Base-by-base conservation (phyloP, 2,888 invertebrate genomes). In the Epinotia demarniana region DNA sequence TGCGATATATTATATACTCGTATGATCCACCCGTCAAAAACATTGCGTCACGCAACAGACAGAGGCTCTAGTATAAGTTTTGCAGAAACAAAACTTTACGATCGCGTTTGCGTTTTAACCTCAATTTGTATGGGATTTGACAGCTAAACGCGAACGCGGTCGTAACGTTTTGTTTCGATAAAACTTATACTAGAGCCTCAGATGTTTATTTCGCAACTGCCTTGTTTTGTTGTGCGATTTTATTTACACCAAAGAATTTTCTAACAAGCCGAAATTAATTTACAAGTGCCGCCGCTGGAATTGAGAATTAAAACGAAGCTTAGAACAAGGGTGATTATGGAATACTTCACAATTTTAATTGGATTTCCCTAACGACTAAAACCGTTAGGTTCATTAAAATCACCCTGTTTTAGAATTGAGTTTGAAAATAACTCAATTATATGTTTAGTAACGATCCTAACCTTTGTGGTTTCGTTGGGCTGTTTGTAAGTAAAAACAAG, bases 251-350 rank as follows among this genome's bases (percentile, higher is more conserved):
- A 63, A 72, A 70, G 62, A 57, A 73, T 77, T 53, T 69, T 60
- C 64, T 79, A 79, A 72, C 82, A 91, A 91, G 89, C 87, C 89
- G 94, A 86, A 90, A 92, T 87, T 95, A 95, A 75, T 75, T 67
- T 55, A 72, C 43, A 61, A 75, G 67, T 62, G 67, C 46, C 57
- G 18, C 46, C 71, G 53, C 8, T n/a, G 71, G 72, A 75, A 75
- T 75, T 66, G 67, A 46, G 67, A 72, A 72, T 75, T 72, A 71
- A 72, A 75, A 75, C 67, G 67, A 64, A 61, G 58, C 68, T 68
- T 70, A 60, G 53, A 75, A 70, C 64, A 75, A 71, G 70, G 60
- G 70, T 61, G 75, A 72, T 75, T 75, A 75, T 61, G 75, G 62
- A 66, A 72, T 69, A 78, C 76, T 77, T 74, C 73, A 76, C 76